Conservation (phyloP, 2,888 invertebrate genomes). For the Dusona sp. region DNA sequence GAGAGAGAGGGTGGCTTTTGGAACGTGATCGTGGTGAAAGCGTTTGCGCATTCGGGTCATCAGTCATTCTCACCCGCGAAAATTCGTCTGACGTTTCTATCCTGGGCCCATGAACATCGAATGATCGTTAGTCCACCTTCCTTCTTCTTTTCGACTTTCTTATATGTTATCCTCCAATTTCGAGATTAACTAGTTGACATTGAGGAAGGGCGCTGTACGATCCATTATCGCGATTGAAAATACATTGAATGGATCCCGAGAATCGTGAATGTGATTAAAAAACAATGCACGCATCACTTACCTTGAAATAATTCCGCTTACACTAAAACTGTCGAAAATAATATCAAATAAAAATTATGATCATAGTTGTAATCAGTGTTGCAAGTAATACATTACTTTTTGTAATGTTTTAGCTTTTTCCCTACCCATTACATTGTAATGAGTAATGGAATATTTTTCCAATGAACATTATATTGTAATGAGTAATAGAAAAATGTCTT, state of each 20-base stretch:
- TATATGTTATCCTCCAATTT: constrained; percentile 46
- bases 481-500: too few relatives aligned
- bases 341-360: not conserved
- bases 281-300: constrained; percentile 9
- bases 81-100: constrained; percentile 61
- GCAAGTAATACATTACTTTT: too few relatives aligned
- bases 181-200: constrained; percentile 47
- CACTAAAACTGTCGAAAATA: not conserved
- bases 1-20: constrained; percentile 8
- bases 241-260: constrained; percentile 78
- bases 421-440: too few relatives aligned
- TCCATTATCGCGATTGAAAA: constrained; percentile 81
- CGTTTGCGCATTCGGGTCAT: constrained; percentile 66
- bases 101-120: constrained; percentile 26
- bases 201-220: constrained; percentile 65
- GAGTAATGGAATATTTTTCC: too few relatives aligned
- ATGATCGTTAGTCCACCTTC: constrained; percentile 50
- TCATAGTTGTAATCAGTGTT: too few relatives aligned
- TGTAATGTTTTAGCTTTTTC: too few relatives aligned
- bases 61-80: constrained; percentile 69
- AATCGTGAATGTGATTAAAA: not conserved
- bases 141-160: constrained; percentile 50
- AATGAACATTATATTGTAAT: too few relatives aligned
- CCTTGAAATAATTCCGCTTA: not conserved
- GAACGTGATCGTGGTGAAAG: constrained; percentile 32